Conservation (phyloP, 1,140 invertebrate species). For the Aphelinus atriplicis region DNA sequence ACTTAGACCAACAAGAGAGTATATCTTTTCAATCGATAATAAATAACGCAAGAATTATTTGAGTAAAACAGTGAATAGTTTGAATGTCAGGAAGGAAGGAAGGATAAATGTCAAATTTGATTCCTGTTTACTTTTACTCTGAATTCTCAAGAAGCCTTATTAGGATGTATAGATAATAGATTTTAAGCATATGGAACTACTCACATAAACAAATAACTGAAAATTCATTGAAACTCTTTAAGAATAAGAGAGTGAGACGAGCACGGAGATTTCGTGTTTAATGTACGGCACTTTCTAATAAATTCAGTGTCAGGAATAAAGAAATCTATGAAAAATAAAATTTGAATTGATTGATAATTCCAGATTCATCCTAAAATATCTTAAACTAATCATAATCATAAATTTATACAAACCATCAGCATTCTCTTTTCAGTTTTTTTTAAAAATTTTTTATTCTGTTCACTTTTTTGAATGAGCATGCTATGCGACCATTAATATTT, state of each 20-base stretch:
- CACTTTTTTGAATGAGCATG: not conserved
- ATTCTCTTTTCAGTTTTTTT: not conserved
- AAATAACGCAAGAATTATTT: constrained; percentile 8
- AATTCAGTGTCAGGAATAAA: constrained; percentile 18
- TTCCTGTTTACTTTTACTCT: constrained; percentile 32
- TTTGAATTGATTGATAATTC: constrained; percentile 3
- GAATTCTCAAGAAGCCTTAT: constrained; percentile 36
- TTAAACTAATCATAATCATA: not conserved
- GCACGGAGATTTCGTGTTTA: constrained; percentile 2
- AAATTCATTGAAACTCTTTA: not conserved
- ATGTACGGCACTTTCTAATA: constrained; percentile 19
- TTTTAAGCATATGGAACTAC: constrained; percentile 55
- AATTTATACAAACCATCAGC: not conserved
- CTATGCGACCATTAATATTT: not conserved
- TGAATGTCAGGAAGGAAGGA: too few relatives aligned
- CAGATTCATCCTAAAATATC: constrained; percentile 7
- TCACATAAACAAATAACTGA: constrained; percentile 43
- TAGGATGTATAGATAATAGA: constrained; percentile 51
- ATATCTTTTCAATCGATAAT: constrained; percentile 6
- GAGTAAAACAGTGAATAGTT: constrained; percentile 14
- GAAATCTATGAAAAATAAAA: constrained; percentile 4
- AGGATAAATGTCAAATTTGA: constrained; percentile 22
- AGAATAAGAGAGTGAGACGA: constrained; percentile 23
- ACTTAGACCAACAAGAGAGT: not conserved
- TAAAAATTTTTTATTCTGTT: constrained; percentile 12